Conservation (phyloP, 2,797 vertebrate genomes). For the Podarcis lilfordi region DNA sequence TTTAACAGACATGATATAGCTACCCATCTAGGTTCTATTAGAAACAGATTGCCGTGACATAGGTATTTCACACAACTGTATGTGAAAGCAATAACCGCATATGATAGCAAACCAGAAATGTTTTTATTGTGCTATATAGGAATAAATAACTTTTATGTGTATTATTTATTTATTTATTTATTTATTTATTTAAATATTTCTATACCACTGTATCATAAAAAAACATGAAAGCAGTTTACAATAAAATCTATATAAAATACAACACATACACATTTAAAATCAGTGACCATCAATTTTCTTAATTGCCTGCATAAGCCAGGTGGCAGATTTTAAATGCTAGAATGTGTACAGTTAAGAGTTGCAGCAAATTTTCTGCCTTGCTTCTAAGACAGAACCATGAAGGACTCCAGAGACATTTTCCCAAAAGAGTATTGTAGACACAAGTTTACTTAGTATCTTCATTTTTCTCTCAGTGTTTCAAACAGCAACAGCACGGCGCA, state of each 20-base stretch:
- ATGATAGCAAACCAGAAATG: neutral
- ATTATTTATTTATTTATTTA: no score
- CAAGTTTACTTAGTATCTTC: neutral
- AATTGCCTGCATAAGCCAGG: no score
- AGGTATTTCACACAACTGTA: neutral
- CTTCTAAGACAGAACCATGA: neutral
- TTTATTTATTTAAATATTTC: no score
- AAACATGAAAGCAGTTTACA: no score
- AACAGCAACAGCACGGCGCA: neutral
- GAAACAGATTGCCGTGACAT: neutral
- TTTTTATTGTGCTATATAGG: neutral
- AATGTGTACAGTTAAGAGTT: no score
- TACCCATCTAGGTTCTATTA: neutral
- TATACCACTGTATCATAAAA: no score
- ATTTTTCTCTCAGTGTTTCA: neutral
- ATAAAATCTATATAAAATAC: no score
- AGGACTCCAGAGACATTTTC: neutral
- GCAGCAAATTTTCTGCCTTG: neutral
- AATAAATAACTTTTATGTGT: no score
- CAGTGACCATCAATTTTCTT: no score
- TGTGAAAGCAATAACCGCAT: neutral
- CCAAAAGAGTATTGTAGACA: neutral
- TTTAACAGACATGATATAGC: neutral
- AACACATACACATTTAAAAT: no score
- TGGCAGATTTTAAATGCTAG: no score